Base-by-base conservation (phyloP, 1,140 invertebrate species). In the Saccostrea cuccullata region DNA sequence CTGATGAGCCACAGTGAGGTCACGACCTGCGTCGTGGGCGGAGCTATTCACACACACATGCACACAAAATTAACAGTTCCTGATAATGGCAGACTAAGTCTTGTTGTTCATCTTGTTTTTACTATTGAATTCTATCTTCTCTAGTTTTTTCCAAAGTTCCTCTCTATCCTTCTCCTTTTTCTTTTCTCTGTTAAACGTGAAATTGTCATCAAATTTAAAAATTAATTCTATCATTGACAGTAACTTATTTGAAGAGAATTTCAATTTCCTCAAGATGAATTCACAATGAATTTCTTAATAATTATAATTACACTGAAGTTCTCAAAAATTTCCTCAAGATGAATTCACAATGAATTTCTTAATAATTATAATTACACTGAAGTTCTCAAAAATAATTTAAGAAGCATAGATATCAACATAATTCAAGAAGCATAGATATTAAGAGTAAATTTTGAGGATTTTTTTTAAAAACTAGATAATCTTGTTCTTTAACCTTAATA, bases 131-230 rank as follows among this genome's bases (percentile, higher is more conserved):
- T 94, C 93, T 85, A 95, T 90, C 83, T 93, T 93, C 82, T 95
- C 95, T 85, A 95, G 91, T 90, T 93, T 93, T 84, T 93, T 95
- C 95, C 95, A 95, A 36, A 95, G 88, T 84, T 95, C 94, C 89
- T 95, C 95, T 88, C 94, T 86, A 23, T 95, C 94, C 85, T 94
- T 95, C 84, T 95, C 94, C 89, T 94, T 94, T 90, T 95, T 95
- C 91, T 95, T 95, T 89, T 95, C 95, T 87, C 95, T 95, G 91
- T 77, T 13, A 2, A 91, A 90, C 23, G 17, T 47, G 20, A 86
- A 17, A 36, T 64, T 64, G 40, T 30, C 85, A 55, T 47, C 1
- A 23, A 55, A 0, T 55, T 94, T 89, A 88, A 91, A 91, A 83
- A 90, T 94, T 94, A 94, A 94, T 23, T 93, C 87, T 60, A 94